phyloP scores from a whole-genome alignment of 2,888 invertebrate genomes.

The Lydus trimaculatus region DNA sequence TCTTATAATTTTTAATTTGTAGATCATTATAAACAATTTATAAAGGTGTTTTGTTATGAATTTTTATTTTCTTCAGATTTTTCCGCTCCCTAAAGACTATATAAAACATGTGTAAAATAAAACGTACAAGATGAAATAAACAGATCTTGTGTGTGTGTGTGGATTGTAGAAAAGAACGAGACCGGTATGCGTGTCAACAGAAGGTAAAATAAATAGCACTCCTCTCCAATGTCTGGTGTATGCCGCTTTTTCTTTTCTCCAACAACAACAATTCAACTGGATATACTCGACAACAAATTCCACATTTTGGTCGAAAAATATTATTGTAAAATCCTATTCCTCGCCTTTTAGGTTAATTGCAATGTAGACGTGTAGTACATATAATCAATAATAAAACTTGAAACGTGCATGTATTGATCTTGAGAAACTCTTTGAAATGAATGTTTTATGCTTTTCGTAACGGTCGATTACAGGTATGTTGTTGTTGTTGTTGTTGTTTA shows the following conservation, averaged over 20 bases:
- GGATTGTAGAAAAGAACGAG: not conserved
- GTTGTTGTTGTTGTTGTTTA: not conserved
- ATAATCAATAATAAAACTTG: not conserved
- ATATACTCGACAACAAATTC: too few species aligned
- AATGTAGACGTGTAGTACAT: not conserved
- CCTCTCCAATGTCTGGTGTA: constrained; percentile 6
- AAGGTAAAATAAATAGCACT: constrained; percentile 31
- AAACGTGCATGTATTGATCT: not conserved
- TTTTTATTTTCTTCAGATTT: too few species aligned
- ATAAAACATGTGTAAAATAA: too few species aligned
- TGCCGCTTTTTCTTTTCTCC: not conserved
- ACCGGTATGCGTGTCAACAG: constrained; percentile 33
- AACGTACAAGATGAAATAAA: too few species aligned
- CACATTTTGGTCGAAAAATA: too few species aligned
- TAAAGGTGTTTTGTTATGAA: too few species aligned
- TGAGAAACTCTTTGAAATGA: not conserved
- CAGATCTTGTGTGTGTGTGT: too few species aligned
- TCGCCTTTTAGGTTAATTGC: too few species aligned
- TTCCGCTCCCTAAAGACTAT: too few species aligned
- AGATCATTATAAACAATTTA: not conserved
- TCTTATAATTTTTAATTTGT: not conserved
- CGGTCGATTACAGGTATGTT: not conserved
- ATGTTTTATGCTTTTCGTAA: not conserved
- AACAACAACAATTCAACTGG: too few species aligned
- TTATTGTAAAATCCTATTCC: too few species aligned